Evolutionary conservation across 1,140 invertebrate species (phyloP), one percentile per base, ranked within the genome.

Genomic region (Nasonia giraulti): DNA sequence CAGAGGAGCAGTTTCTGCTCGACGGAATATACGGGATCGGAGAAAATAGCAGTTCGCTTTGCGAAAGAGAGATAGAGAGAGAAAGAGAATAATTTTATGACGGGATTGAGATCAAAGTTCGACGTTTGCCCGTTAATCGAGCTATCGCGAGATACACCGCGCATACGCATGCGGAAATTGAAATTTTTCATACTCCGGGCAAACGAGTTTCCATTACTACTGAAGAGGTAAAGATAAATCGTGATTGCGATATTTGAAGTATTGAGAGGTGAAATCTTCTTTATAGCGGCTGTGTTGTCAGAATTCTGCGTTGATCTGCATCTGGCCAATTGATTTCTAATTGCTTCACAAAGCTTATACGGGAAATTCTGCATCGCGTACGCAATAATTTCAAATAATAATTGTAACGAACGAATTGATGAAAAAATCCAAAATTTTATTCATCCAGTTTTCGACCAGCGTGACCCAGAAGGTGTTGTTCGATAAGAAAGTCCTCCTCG

Each of bases 11-110:
- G 20, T 6, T 62, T 62, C 2, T 62, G 3, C 23, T 11, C 47
- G 47, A 2, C 31, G 74, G 79, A 31, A 75, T 31, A 79, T 75
- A 82, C 69, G 55, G 33, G 37, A 66, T 11, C 68, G 12, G 84
- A 86, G 87, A 81, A 62, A 62, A 62, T 62, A 62, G 55, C 55
- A 6, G 20, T 62, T 62, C 55, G 86, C 71, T 68, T 80, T 86
- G 33, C 33, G 33, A 87, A 85, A 86, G 86, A 85, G 79, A 82
- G 85, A 87, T 86, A 2, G 86, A 86, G 86, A 80, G 83, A 86
- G 86, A 82, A 82, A 74, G 44, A 76, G 75, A 82, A 80, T 82
- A 85, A 73, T 75, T 44, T 31, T 17, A 4, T 44, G 80, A 55
- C 81, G 82, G 85, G 82, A 50, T 85, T 81, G 86, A 80, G 79